These are phyloP conservation scores for Nyctibius grandis DNA, from an alignment of 2,797 vertebrate species.

Conservation along the genomic window DNA sequence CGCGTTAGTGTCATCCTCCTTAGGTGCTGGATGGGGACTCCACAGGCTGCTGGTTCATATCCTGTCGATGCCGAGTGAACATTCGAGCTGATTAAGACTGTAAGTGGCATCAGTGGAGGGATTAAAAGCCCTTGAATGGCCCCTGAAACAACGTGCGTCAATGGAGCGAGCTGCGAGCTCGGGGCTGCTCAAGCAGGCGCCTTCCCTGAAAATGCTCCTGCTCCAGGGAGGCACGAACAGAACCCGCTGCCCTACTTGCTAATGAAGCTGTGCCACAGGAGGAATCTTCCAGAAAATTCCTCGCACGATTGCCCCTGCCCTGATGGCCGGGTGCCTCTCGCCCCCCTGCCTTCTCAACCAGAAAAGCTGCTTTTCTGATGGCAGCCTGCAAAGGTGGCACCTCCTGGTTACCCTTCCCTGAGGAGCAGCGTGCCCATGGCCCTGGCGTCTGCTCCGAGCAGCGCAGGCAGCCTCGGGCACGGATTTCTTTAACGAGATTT, in stretches of 20 bases:
- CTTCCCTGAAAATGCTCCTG: neutral
- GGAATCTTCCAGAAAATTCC: neutral
- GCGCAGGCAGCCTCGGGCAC: neutral
- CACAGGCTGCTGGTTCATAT: neutral
- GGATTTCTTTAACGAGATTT: conserved; percentile 41
- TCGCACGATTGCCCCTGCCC: accelerated
- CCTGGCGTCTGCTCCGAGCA: neutral
- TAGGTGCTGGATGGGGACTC: neutral
- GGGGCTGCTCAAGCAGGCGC: neutral
- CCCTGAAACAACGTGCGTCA: neutral
- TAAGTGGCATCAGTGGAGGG: conserved; percentile 23
- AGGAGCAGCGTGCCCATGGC: accelerated
- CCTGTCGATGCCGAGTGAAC: neutral
- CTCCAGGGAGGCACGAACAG: neutral
- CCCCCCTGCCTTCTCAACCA: neutral
- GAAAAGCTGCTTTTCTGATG: neutral
- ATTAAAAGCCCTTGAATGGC: conserved; percentile 29
- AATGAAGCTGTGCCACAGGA: neutral
- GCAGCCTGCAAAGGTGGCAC: neutral
- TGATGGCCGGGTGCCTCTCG: neutral
- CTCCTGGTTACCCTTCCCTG: neutral
- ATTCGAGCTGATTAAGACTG: conserved; percentile 27
- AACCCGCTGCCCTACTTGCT: neutral
- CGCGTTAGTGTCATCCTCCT: neutral
- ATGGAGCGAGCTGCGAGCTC: neutral